Conservation (phyloP, 2,113 vertebrate genomes). For the Accipiter cooperii region DNA sequence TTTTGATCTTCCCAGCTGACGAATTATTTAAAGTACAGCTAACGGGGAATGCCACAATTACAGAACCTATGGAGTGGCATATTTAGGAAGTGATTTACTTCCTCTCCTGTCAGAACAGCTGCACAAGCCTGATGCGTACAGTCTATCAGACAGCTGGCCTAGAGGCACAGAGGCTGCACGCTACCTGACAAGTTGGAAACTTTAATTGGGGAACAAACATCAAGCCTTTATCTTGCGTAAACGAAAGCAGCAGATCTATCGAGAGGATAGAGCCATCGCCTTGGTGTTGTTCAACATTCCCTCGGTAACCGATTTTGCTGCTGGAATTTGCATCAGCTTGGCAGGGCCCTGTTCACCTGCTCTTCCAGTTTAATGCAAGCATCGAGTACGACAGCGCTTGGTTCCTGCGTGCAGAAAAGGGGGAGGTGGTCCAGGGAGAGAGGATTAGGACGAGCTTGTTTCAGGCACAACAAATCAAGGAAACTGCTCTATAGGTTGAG, state of each 20-base stretch:
- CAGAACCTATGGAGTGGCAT: not conserved
- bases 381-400: fast-evolving
- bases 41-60: not conserved
- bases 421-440: not conserved
- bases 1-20: not conserved
- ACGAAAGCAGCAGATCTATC: not conserved
- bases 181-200: not conserved
- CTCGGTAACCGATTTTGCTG: not conserved
- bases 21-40: not conserved
- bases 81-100: not conserved
- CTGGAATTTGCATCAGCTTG: not conserved
- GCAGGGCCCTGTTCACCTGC: not conserved
- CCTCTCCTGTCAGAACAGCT: not conserved
- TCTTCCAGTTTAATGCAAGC: not conserved
- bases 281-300: not conserved
- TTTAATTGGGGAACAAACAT: not conserved
- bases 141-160: not conserved
- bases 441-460: not conserved
- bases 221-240: not conserved
- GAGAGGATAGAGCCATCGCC: not conserved
- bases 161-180: not conserved
- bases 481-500: not conserved
- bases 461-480: not conserved
- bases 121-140: not conserved
- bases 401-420: not conserved